These are phyloP conservation scores for Vulpes vulpes DNA, from an alignment of 2,113 vertebrate species.

Conservation along the genomic window DNA sequence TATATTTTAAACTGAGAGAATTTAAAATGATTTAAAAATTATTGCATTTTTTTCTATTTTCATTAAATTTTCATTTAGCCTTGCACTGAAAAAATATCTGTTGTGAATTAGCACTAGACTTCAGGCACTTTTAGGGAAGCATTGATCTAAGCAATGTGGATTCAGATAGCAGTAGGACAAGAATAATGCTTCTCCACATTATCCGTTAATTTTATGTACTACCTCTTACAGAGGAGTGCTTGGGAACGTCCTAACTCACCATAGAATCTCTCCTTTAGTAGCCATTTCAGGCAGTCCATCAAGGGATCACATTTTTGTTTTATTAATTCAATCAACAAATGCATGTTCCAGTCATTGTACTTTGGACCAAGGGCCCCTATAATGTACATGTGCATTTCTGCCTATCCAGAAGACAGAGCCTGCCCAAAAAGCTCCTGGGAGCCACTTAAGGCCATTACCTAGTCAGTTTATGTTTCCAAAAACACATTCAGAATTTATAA, in stretches of 20 bases:
- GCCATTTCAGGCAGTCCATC: neutral
- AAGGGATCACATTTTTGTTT: neutral
- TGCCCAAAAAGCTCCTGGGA: neutral
- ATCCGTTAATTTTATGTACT: neutral
- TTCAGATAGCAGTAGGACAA: neutral
- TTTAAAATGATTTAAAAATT: neutral
- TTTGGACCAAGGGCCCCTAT: neutral
- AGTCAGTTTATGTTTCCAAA: neutral
- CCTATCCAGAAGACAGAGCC: neutral
- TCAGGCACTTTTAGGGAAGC: neutral
- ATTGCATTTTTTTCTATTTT: neutral
- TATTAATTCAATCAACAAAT: slow-evolving; percentile 20
- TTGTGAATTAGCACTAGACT: neutral
- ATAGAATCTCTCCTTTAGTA: neutral
- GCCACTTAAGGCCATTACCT: neutral
- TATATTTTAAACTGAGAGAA: neutral
- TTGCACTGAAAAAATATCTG: neutral
- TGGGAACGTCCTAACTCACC: neutral
- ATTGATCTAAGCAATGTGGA: neutral
- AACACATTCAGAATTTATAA: slow-evolving; percentile 9
- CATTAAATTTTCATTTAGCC: neutral
- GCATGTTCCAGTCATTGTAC: neutral
- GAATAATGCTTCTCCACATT: neutral
- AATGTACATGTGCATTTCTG: neutral
- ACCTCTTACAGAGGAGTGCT: neutral